Evolutionary conservation across 2,113 vertebrate genomes (phyloP), one percentile per base, ranked within the genome.

Genomic region (Glareola pratincola): DNA sequence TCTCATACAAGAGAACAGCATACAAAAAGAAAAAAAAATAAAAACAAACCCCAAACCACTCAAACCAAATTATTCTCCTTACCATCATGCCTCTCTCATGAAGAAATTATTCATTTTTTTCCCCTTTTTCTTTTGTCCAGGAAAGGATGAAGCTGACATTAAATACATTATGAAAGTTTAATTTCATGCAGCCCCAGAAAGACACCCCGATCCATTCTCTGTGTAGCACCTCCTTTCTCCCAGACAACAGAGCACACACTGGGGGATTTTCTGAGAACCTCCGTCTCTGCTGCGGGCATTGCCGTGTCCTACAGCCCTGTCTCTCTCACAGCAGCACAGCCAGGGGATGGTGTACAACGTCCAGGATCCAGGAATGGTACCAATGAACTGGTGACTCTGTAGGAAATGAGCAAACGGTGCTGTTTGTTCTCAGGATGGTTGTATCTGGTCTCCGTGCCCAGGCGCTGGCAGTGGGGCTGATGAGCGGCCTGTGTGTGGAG

Each of bases 351-450:
- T 14, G 18, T 9, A 19, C 8, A 39, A 26, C 7, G 11, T 6
- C 12, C 10, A 57, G 34, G 50, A 14, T 14, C 34, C 11, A 6
- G 15, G 23, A 76, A 30, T 2, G 10, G 19, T 53, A 53, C 21
- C 0, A 0, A 14, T 24, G 14, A 26, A 12, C 19, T 30, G 5
- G 6, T 18, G 15, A 34, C 18, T 41, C 23, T 0, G 1, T 26
- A 47, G 13, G 21, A 57, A 89, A 73, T 10, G 4, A 63, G 6
- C 4, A 37, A 14, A 8, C 20, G 30, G 19, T 41, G 29, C 22
- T n/a, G 11, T 20, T 29, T 60, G n/a, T 13, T 53, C n/a, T 57
- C 23, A 17, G 27, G 16, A 27, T 0, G 1, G 10, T 19, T 29
- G 17, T 39, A 56, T 26, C 27, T 9, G 27, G 19, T 43, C 7